phyloP scores from a whole-genome alignment of 1,140 invertebrate genomes.

The Diploscapter pachys region DNA sequence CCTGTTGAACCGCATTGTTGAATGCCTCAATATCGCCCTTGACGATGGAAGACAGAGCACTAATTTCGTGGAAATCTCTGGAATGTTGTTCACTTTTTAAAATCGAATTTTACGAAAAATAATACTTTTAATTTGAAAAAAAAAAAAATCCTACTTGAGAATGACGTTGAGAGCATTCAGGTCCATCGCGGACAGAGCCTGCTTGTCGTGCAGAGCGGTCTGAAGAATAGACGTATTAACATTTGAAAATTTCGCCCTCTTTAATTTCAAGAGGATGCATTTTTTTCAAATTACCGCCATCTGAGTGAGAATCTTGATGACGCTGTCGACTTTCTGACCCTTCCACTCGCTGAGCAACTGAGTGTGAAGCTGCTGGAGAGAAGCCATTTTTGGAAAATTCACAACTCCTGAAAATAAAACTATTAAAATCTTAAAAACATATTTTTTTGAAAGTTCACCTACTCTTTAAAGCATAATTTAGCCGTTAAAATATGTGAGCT shows the following conservation, averaged over 20 bases:
- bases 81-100: constrained; percentile 1
- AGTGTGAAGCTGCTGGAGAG: constrained; percentile 39
- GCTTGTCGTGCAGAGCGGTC: too few species aligned
- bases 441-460: too few species aligned
- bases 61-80: constrained; percentile 52
- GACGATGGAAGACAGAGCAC: constrained; percentile 41
- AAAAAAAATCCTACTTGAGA: background rate
- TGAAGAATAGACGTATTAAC: background rate
- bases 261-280: constrained; percentile 9
- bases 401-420: too few species aligned
- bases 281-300: constrained; percentile 24
- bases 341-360: constrained; percentile 35
- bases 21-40: constrained; percentile 41
- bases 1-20: constrained; percentile 45
- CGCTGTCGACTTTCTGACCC: constrained; percentile 15
- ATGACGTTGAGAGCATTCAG: background rate
- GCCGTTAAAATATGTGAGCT: too few species aligned
- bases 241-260: constrained; percentile 40
- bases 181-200: too few species aligned
- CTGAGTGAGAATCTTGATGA: constrained; percentile 27
- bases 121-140: constrained; percentile 3
- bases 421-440: too few species aligned
- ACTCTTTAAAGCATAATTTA: too few species aligned
- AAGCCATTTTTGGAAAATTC: constrained; percentile 16
- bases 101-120: background rate